phyloP scores from a whole-genome alignment of 2,888 invertebrate genomes.

The Aplocera efformata region DNA sequence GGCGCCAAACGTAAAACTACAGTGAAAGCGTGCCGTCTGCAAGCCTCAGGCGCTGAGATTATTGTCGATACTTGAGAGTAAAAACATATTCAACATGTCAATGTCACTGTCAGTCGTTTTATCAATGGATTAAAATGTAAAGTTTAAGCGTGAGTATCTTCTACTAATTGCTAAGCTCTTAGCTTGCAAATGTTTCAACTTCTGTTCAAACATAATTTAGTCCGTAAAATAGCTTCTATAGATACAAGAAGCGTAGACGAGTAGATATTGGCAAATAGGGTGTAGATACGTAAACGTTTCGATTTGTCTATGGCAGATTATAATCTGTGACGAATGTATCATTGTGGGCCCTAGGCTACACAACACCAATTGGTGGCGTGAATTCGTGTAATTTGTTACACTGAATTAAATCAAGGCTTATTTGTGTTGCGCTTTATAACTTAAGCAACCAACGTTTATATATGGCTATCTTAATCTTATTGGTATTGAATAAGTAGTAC shows the following conservation, averaged over 20 bases:
- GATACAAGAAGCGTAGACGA: constrained; percentile 6
- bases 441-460: constrained; percentile 5
- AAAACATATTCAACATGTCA: constrained; percentile 16
- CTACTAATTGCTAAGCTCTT: background rate
- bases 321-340: constrained; percentile 63
- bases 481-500: constrained; percentile 10
- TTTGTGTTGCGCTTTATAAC: constrained; percentile 12
- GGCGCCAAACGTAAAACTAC: constrained; percentile 57
- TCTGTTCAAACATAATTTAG: too few relatives aligned
- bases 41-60: constrained; percentile 49
- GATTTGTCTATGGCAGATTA: constrained; percentile 64
- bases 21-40: constrained; percentile 59
- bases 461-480: constrained; percentile 20
- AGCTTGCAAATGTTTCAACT: too few relatives aligned
- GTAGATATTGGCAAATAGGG: constrained; percentile 30
- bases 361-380: constrained; percentile 39
- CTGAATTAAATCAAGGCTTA: constrained; percentile 26
- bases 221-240: too few relatives aligned
- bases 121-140: background rate
- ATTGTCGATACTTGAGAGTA: constrained; percentile 47
- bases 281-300: constrained; percentile 37
- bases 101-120: constrained; percentile 5
- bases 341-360: constrained; percentile 46
- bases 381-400: constrained; percentile 44
- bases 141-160: background rate